These are phyloP conservation scores for Ectropis grisescens DNA, from an alignment of 1,140 invertebrate species.

Conservation along the genomic window DNA sequence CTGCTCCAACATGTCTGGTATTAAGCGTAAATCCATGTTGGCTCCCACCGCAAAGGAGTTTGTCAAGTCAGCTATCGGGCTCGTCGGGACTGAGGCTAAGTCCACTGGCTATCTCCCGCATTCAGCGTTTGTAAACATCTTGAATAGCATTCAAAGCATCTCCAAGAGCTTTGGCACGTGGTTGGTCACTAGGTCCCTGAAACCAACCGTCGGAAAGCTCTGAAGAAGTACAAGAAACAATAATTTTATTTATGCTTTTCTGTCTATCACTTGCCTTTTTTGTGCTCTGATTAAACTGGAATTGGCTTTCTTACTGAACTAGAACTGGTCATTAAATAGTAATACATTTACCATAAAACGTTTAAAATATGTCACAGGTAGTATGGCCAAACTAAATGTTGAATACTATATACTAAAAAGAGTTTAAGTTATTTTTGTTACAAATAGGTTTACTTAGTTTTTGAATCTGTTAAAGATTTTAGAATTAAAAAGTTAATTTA, in stretches of 20 bases:
- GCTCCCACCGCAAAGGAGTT: conserved; percentile 84
- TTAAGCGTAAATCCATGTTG: conserved; percentile 83
- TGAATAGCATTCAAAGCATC: conserved; percentile 64
- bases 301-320: too few relatives aligned
- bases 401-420: too few relatives aligned
- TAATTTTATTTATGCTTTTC: conserved; percentile 17
- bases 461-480: too few relatives aligned
- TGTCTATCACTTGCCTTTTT: neutral
- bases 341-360: too few relatives aligned
- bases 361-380: too few relatives aligned
- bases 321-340: too few relatives aligned
- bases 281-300: too few relatives aligned
- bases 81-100: conserved; percentile 79
- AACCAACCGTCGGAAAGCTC: conserved; percentile 47
- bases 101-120: conserved; percentile 88
- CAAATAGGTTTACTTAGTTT: too few relatives aligned
- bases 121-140: conserved; percentile 72
- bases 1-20: conserved; percentile 92
- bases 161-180: conserved; percentile 70
- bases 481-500: too few relatives aligned
- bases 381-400: too few relatives aligned
- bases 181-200: conserved; percentile 74
- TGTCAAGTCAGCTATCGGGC: conserved; percentile 82
- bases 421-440: too few relatives aligned
- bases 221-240: conserved; percentile 50